Evolutionary conservation across 2,888 invertebrate species (phyloP), one percentile per base, ranked within the genome.

Genomic region (Petrophora chlorosata): DNA sequence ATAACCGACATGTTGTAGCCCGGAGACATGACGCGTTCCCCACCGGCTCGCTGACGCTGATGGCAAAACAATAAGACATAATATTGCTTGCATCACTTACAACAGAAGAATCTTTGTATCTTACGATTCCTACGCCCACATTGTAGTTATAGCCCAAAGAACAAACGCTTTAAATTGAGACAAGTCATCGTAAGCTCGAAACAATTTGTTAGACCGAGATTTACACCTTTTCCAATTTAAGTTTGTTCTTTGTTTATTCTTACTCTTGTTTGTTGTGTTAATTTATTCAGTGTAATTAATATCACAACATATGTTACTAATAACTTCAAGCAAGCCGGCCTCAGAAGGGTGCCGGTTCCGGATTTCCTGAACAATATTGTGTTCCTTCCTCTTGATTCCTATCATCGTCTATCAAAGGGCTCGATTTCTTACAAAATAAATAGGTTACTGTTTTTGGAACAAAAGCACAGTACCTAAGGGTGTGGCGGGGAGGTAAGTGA

Each of bases 391-490:
- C 28, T 36, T 30, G 41, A 22, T 41, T 53, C 32, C 39, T 46
- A 39, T 47, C 40, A 44, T 22, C 23, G 44, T 44, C 38, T 52
- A 55, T 59, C 44, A 55, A 57, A 60, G 67, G 53, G 52, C 44
- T 56, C 56, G 23, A 49, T 40, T 60, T 63, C 67, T 63, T 57
- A 65, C 61, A 67, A 63, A 71, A 69, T 70, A 75, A 80, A 82
- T 83, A 73, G 81, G 80, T 87, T 80, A 83, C 88, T 85, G 80
- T 83, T 85, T 82, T 85, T 79, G 84, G 82, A 88, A 86, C 87
- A 87, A 86, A 86, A 86, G 85, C 73, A 70, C 76, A 70, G 67
- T 67, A 67, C 66, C 73, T 41, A 28, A 48, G 49, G 49, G 49
- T 50, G 19, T 43, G 16, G 40, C 13, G 42, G 43, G 38, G 39